A percentile compares a stretch with the other conserved stretches of the same genome.
These are phyloP conservation scores for Silurus lanzhouensis DNA, from an alignment of 2,797 vertebrate species.

Conservation along the genomic window DNA sequence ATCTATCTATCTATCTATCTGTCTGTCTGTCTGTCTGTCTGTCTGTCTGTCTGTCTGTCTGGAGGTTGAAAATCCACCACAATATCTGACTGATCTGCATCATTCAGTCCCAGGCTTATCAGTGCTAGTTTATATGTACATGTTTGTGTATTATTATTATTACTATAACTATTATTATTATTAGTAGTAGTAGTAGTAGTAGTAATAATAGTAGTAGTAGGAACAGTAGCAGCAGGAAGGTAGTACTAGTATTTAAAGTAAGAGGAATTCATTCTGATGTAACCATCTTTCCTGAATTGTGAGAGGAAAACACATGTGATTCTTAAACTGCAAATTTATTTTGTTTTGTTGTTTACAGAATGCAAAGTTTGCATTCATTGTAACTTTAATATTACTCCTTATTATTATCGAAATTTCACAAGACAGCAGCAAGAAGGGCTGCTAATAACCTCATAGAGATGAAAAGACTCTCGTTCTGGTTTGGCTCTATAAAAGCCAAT, in stretches of 20 bases:
- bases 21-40: too few relatives aligned
- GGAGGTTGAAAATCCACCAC: background rate
- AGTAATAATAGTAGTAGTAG: background rate
- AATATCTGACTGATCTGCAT: background rate
- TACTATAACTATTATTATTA: too few relatives aligned
- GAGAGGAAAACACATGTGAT: background rate
- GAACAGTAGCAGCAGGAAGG: background rate
- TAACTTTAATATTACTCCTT: background rate
- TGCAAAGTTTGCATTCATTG: background rate
- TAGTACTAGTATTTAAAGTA: background rate
- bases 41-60: too few relatives aligned
- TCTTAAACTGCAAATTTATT: background rate
- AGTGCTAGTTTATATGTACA: background rate
- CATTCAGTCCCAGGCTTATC: background rate
- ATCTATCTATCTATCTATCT: too few relatives aligned
- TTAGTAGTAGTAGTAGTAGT: background rate
- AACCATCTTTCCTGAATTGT: background rate
- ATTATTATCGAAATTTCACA: background rate
- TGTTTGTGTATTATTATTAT: too few relatives aligned
- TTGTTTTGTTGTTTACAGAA: background rate
- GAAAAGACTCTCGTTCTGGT: background rate
- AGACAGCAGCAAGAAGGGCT: background rate
- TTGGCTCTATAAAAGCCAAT: background rate
- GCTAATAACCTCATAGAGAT: background rate
- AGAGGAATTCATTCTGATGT: background rate